These are phyloP conservation scores for Nipponia nippon DNA, from an alignment of 2,113 vertebrate genomes.

Conservation along the genomic window DNA sequence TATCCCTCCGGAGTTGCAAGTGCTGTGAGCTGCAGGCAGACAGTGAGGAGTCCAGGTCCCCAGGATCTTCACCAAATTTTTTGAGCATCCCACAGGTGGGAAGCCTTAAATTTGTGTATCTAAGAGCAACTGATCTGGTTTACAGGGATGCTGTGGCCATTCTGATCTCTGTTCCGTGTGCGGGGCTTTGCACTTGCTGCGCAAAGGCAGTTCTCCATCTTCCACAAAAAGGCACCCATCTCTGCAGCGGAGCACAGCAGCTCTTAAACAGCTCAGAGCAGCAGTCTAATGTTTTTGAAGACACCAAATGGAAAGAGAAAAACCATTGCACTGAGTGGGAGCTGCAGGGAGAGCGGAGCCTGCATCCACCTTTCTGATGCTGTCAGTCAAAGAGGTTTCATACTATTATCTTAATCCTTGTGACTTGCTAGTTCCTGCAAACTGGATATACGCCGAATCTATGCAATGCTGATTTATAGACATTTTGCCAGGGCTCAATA, in stretches of 20 bases:
- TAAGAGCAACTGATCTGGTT: background rate
- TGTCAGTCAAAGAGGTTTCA: background rate
- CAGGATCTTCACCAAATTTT: background rate
- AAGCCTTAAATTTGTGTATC: background rate
- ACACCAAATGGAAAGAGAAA: background rate
- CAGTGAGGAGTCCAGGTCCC: background rate
- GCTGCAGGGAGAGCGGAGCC: background rate
- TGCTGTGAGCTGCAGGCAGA: background rate
- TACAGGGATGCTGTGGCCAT: background rate
- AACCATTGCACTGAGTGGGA: background rate
- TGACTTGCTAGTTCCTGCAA: background rate
- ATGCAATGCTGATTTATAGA: slow-evolving; percentile 5
- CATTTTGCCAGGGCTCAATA: slow-evolving; percentile 23
- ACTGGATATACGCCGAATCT: background rate
- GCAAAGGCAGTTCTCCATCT: background rate
- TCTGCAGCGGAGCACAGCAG: background rate
- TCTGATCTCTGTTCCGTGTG: background rate
- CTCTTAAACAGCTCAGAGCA: background rate
- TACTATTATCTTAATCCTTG: background rate
- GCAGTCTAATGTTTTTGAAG: background rate
- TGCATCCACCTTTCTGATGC: background rate
- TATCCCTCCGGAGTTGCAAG: background rate
- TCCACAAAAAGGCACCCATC: background rate
- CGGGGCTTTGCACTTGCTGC: background rate
- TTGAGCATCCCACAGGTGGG: background rate